Evolutionary conservation across 2,797 vertebrate species (phyloP).

Genomic region (Ispidina picta): DNA sequence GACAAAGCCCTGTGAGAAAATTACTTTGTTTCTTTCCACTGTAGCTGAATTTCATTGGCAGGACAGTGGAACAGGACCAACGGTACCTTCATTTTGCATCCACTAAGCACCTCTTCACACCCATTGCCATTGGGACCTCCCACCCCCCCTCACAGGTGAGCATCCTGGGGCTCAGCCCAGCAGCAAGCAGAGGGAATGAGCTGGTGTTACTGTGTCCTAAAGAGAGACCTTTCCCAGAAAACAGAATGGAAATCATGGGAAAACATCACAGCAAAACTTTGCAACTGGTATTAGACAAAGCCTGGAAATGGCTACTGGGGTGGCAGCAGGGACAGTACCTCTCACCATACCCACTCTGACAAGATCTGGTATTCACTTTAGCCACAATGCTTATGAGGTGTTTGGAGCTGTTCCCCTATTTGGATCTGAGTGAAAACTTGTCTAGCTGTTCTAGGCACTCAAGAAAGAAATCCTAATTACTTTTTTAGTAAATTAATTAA

Average conservation of each 20-base stretch:
- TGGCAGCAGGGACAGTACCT: background rate
- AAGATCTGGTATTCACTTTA: background rate
- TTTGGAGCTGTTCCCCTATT: background rate
- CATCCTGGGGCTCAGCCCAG: background rate
- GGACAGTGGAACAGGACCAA: constrained; percentile 81
- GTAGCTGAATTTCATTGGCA: constrained; percentile 88
- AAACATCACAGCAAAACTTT: background rate
- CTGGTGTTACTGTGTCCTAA: background rate
- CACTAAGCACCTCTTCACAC: constrained; percentile 82
- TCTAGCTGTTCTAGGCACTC: background rate
- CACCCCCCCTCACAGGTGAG: constrained; percentile 89
- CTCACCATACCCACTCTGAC: background rate
- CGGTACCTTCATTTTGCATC: constrained; percentile 85
- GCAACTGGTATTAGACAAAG: background rate
- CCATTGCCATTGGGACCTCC: constrained; percentile 81
- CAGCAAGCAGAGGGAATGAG: background rate
- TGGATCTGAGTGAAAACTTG: background rate
- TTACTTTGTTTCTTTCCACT: constrained; percentile 4
- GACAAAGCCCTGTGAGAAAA: background rate
- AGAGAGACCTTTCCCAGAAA: background rate
- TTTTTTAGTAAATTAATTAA: constrained; percentile 23
- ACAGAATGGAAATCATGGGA: background rate
- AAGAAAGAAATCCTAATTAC: constrained; percentile 7
- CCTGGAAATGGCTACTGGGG: background rate
- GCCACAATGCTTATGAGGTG: background rate